Evolutionary conservation across 2,797 vertebrate species (phyloP), one percentile per base, ranked within the genome.

Genomic region (Chloroceryle inda): DNA sequence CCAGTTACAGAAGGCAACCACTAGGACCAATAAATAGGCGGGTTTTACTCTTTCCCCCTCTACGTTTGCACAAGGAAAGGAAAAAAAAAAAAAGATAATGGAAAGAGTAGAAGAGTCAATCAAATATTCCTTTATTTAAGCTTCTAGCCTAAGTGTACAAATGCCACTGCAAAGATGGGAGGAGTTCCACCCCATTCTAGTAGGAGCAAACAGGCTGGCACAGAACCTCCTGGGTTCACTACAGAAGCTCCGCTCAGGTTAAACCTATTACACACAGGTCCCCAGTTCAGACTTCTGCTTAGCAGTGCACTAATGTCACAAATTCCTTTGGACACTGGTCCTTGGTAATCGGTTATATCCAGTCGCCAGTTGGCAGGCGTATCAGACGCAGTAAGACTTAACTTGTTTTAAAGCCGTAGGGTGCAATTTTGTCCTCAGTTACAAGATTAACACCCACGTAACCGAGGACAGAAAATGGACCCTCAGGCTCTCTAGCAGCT

Each of bases 381-480:
- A 79, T 35, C 72, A 42, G 79, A 76, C 80, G 69, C 19, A 6
- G 55, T 66, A 37, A 90, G 82, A 45, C 89, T 83, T 52, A 81
- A 89, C 95, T 87, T 67, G 85, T 85, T 90, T 80, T 71, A 92
- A 95, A 95, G 95, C 94, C 85, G 90, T 1, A 37, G 94, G 92
- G 95, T 85, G 71, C 4, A 62, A 88, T 96, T 96, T 92, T 95
- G 93, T 73, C 93, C 85, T 91, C 77, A 24, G 92, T 85, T 97
- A 94, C 42, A 74, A 81, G 88, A 94, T 94, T 95, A 96, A 96
- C 80, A 93, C 80, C 83, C 85, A 86, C 59, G 59, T 93, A 95
- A 96, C 83, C 6, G 1, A 94, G 78, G 90, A 50, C 74, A 88
- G 85, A 94, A 96, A 96, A 95, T 61, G 61, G 74, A 91, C 90